Base-by-base conservation (phyloP, 1,140 invertebrate species). In the Dysdera silvatica region DNA sequence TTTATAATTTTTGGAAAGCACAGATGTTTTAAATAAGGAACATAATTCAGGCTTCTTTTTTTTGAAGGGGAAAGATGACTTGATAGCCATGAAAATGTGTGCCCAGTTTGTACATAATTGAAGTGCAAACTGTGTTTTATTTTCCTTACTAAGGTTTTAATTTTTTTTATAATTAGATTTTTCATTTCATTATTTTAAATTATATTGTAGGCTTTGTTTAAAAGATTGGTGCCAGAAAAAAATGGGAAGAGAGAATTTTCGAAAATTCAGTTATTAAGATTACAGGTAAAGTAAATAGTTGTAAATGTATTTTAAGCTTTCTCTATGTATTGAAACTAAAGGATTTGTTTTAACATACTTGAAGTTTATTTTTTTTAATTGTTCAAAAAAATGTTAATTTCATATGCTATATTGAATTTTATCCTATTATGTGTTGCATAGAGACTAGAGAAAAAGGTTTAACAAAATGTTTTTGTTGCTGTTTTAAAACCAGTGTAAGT, bases 221-320 rank as follows among this genome's bases (percentile, higher is more conserved):
- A 88, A 66, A 81, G 96, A 41, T 78, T 99, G 4, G 91, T 95
- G 37, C 95, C 87, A 4, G 79, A 78, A 66, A 81, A 84, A 66
- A 89, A 87, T 71, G 88, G 86, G 3, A 79, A 80, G 41, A 81
- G 87, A 55, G 82, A 82, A 69, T 97, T 96, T 77, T 90, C 88
- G 0, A 80, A 85, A n/a, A 77, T 81, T 57, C 90, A 97, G 77
- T 66, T 95, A 2, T 81, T 82, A 57, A 80, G 94, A 66, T 74
- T 97, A 20, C 71, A 78, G 33, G 65, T 69, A 65, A 33, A 49
- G 56, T 41, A 37, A 16, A 43, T 37, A 37, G 35, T 37, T 37
- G n/a, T 37, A 37, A 40, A 43, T 61, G 18, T 10, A 24, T 20
- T 33, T 66, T n/a, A 45, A 55, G 12, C n/a, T 20, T 7, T 3